Conservation (phyloP, 2,797 vertebrate genomes). For the Novumbra hubbsi region DNA sequence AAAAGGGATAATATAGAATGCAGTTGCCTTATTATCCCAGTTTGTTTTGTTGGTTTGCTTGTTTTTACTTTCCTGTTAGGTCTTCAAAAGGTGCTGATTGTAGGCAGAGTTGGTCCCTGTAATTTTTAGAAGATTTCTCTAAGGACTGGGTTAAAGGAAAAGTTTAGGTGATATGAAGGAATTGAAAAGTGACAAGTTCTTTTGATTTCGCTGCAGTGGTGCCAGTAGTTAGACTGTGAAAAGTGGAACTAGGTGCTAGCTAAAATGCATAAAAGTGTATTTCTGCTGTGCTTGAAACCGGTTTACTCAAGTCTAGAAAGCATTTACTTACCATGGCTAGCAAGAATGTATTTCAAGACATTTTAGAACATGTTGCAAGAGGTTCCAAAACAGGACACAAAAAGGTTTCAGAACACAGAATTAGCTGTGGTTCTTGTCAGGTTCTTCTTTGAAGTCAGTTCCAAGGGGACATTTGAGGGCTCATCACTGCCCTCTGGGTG, state of each 20-base stretch:
- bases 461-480: slow-evolving; percentile 37
- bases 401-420: slow-evolving; percentile 26
- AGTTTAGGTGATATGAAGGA: slow-evolving; percentile 58
- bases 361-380: background rate
- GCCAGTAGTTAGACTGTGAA: slow-evolving; percentile 42
- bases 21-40: slow-evolving; percentile 38
- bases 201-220: slow-evolving; percentile 56
- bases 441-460: slow-evolving; percentile 33
- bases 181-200: slow-evolving; percentile 56
- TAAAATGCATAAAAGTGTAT: slow-evolving; percentile 22
- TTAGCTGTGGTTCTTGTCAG: slow-evolving; percentile 20
- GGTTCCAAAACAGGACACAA: slow-evolving; percentile 25
- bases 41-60: slow-evolving; percentile 49
- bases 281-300: slow-evolving; percentile 35
- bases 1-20: slow-evolving; percentile 22
- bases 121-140: slow-evolving; percentile 36
- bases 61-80: slow-evolving; percentile 34
- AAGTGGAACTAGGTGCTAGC: slow-evolving; percentile 34
- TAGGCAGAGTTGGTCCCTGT: slow-evolving; percentile 28
- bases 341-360: slow-evolving; percentile 23
- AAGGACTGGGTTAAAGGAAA: slow-evolving; percentile 45
- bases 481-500: slow-evolving; percentile 44
- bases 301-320: slow-evolving; percentile 32
- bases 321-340: slow-evolving; percentile 30
- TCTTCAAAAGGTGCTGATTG: slow-evolving; percentile 21